phyloP scores from a whole-genome alignment of 2,113 vertebrate genomes.

The Trichomycterus rosablanca region DNA sequence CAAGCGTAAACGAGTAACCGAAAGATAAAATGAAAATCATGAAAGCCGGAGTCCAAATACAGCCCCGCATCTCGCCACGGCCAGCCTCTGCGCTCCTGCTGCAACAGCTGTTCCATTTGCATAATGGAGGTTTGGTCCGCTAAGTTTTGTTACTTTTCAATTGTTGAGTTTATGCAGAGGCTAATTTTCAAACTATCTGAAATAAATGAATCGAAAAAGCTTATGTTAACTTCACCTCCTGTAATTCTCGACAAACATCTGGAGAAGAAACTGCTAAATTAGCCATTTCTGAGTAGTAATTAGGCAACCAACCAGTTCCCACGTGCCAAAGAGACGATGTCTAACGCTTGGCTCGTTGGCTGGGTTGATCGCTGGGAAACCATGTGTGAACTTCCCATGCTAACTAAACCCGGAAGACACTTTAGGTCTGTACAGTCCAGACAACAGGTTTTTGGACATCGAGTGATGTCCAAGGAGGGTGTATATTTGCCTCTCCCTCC shows the following conservation, averaged over 20 bases:
- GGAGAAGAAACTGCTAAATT: not conserved
- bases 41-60: not conserved
- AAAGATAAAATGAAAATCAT: not conserved
- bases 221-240: conserved; percentile 8
- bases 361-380: too few species aligned
- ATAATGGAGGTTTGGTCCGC: conserved; percentile 33
- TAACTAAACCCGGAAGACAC: too few species aligned
- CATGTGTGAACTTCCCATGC: too few species aligned
- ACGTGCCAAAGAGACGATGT: too few species aligned
- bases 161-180: conserved; percentile 19
- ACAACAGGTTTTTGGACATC: too few species aligned
- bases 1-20: not conserved
- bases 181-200: conserved; percentile 20
- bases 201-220: conserved; percentile 21
- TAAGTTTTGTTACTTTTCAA: conserved; percentile 24
- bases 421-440: too few species aligned
- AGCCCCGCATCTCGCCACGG: too few species aligned
- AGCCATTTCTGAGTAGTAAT: not conserved
- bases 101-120: conserved; percentile 30
- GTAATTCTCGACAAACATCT: conserved; percentile 2
- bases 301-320: too few species aligned
- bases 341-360: too few species aligned
- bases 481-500: too few species aligned
- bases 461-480: too few species aligned
- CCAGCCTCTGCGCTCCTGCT: not conserved